Evolutionary conservation across 2,888 invertebrate species (phyloP).

Genomic region (Cryptus armator): DNA sequence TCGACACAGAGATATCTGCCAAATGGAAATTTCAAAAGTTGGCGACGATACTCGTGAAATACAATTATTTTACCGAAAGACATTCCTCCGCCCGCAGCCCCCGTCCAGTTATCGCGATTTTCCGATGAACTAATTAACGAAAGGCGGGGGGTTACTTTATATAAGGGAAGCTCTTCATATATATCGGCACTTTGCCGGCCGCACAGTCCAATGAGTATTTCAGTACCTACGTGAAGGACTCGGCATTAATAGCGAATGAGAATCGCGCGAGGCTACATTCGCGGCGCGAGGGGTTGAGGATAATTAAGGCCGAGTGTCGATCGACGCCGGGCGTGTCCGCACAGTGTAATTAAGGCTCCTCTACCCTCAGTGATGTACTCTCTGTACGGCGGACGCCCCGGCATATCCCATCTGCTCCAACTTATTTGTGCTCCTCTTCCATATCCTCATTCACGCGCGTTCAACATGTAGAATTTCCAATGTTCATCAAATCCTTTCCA

Average conservation of each 20-base stretch:
- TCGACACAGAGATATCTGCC: slow-evolving; percentile 6
- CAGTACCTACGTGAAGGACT: slow-evolving; percentile 28
- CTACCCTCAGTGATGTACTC: slow-evolving; percentile 14
- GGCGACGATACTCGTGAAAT: neutral
- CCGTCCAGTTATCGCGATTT: neutral
- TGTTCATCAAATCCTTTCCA: neutral
- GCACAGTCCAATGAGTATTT: slow-evolving; percentile 28
- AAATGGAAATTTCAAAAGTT: slow-evolving; percentile 5
- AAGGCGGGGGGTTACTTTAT: neutral
- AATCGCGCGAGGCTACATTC: slow-evolving; percentile 10
- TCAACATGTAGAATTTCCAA: neutral
- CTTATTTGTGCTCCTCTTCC: neutral
- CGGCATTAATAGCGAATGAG: neutral
- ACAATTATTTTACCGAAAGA: slow-evolving; percentile 1
- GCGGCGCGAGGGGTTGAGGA: slow-evolving; percentile 16
- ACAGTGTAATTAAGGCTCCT: slow-evolving; percentile 57
- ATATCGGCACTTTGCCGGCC: slow-evolving; percentile 18
- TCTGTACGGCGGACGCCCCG: neutral
- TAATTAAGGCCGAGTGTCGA: slow-evolving; percentile 62
- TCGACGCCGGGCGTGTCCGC: slow-evolving; percentile 44
- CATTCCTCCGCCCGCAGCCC: neutral
- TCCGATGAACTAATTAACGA: slow-evolving; percentile 56
- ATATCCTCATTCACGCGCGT: neutral
- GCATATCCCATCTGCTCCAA: neutral
- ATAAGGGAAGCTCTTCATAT: slow-evolving; percentile 15